Evolutionary conservation across 35 echinoderm and acorn worm species (phyloP).

Genomic region (Apostichopus californicus): DNA sequence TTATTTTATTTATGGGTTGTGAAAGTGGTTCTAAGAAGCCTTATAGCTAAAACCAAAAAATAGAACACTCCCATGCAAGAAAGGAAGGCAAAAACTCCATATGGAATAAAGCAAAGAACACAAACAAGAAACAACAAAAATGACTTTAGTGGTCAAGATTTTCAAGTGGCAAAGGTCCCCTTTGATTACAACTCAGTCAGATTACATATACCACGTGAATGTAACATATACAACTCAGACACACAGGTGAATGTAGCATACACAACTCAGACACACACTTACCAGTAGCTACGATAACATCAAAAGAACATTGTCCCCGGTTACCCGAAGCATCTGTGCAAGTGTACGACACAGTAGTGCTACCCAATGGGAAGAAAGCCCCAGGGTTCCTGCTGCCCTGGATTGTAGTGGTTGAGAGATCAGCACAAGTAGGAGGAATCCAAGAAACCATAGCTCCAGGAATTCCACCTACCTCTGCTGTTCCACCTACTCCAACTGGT

Average conservation of each 20-base stretch:
- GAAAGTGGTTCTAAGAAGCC: not conserved
- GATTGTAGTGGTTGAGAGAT: slow-evolving; percentile 46
- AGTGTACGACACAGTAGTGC: slow-evolving; percentile 55
- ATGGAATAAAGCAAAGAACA: not conserved
- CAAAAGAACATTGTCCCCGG: slow-evolving; percentile 30
- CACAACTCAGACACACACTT: not conserved
- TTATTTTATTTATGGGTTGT: not conserved
- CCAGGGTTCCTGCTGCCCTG: slow-evolving; percentile 20
- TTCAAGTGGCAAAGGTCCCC: not conserved
- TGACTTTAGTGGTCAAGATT: not conserved
- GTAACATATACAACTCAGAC: too few species aligned
- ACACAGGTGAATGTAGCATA: not conserved
- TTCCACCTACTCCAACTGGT: not conserved
- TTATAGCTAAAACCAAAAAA: too few species aligned
- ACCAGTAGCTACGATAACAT: slow-evolving; percentile 39
- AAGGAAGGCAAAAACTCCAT: too few species aligned
- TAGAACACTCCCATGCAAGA: too few species aligned
- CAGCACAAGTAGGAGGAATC: slow-evolving; percentile 54
- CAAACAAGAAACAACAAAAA: not conserved
- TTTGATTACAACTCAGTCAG: too few species aligned
- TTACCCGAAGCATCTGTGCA: slow-evolving; percentile 57
- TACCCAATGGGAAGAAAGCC: slow-evolving; percentile 58
- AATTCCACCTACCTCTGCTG: slow-evolving; percentile 36
- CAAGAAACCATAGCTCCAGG: slow-evolving; percentile 55
- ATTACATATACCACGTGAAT: not conserved